Evolutionary conservation across 2,797 vertebrate species (phyloP), one percentile per base, ranked within the genome.

Genomic region (Rhinogobio ventralis): DNA sequence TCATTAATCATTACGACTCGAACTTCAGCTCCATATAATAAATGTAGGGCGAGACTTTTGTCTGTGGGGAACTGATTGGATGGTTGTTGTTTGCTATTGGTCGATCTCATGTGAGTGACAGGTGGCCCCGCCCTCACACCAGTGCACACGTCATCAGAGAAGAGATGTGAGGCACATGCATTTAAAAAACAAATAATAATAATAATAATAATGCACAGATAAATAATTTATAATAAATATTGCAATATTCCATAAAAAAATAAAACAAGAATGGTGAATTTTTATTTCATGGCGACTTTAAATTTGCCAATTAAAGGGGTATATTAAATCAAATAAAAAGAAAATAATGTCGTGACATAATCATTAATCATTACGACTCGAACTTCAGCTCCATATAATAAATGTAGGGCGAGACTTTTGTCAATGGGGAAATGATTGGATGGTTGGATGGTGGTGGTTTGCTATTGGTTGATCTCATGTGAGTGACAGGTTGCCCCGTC

Each of bases 111-210:
- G 39, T 42, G 39, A 42, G 39, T 42, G 39, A 10, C 39, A 42
- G 39, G 39, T 42, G 9, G 39, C 39, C 39, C 39, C 39, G 39
- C 39, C 39, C 39, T 42, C 39, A 2, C 8, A 0, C 39, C 39
- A 39, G 39, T 39, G 1, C 1, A 8, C 39, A 36, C 33, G 33
- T 33, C 33, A 33, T 33, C 33, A 36, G n/a, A n/a, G n/a, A n/a
- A n/a, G n/a, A n/a, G n/a, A n/a, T n/a, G 23, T 7, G 4, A 60
- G n/a, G 1, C 2, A 13, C 10, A 25, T n/a, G 33, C 0, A 2
- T n/a, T 5, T 2, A 3, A 53, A 20, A 20, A 2, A 53, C n/a
- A n/a, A n/a, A n/a, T n/a, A 53, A 33, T 30, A 30, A n/a, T n/a
- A 30, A 30, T 2, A 5, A 20, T 11, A 25, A 60, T 25, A 25